phyloP scores from a whole-genome alignment of 2,888 invertebrate genomes.

The Latrodectus hesperus region DNA sequence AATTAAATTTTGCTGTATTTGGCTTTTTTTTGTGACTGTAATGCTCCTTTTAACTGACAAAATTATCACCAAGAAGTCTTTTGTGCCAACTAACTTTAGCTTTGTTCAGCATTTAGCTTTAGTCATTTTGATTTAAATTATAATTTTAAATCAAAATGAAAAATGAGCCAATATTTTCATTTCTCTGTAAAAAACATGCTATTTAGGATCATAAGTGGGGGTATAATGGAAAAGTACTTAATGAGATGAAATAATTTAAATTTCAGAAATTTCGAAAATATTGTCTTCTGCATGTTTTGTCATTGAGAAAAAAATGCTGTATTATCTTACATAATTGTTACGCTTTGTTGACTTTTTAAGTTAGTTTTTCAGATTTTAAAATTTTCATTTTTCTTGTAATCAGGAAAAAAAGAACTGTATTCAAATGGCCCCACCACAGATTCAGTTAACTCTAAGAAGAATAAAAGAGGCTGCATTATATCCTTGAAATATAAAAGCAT shows the following conservation, averaged over 20 bases:
- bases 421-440: constrained; percentile 52
- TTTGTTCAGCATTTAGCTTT: no score
- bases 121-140: no score
- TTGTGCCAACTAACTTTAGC: no score
- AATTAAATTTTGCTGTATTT: no score
- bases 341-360: no score
- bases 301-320: not conserved
- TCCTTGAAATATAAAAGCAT: constrained; percentile 5
- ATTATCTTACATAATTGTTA: not conserved
- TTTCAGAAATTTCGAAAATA: not conserved
- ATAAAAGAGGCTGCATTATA: constrained; percentile 27
- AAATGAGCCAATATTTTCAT: no score
- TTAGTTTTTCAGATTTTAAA: not conserved
- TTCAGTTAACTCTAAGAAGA: constrained; percentile 13
- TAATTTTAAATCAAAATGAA: no score
- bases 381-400: constrained; percentile 8
- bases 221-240: not conserved
- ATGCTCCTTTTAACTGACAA: no score
- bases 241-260: not conserved
- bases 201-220: no score
- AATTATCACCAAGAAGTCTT: no score
- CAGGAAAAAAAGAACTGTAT: constrained; percentile 70
- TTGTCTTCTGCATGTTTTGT: not conserved
- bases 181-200: no score
- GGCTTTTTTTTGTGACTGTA: no score